Base-by-base conservation (phyloP, 2,113 vertebrate genomes). In the Rhabdornis inornatus region DNA sequence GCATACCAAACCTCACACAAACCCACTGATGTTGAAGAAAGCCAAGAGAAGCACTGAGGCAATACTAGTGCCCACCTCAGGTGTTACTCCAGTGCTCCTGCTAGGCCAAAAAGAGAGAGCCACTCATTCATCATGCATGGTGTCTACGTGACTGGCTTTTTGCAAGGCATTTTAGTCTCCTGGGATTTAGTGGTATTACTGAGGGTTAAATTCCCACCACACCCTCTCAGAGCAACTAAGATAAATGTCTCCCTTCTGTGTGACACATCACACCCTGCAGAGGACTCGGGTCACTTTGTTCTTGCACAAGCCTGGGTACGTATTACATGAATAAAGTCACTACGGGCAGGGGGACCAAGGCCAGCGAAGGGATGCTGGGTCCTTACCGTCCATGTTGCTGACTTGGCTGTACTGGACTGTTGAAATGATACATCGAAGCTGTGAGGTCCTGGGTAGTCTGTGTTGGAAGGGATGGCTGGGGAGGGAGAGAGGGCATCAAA, bases 381-480 rank as follows among this genome's bases (percentile, higher is more conserved):
- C 70, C 99, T 99, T 99, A 99, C 99, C 98, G 99, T 99, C 99
- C 99, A 99, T 3, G 99, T 99, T 70, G 99, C 99, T 5, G 99
- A 99, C 95, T 99, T 99, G 24, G 99, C 99, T 7, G 99, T 99
- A 96, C 99, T 99, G 47, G 99, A 99, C 97, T 99, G 99, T 84
- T 99, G 99, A 98, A 99, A 99, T 71, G 99, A 99, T 96, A 99
- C 99, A 6, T 99, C 99, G 3, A 99, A 99, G 97, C 99, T 99
- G 98, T 99, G 99, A 28, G 99, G 98, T 42, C 99, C 99, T 2
- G 99, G 99, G 42, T 99, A 99, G 92, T 99, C 99, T 82, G 99
- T 99, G 97, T 99, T 99, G 96, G 99, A 99, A 35, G 99, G 99
- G 98, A 99, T 99, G 97, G 99, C 99, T 0, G 99, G 99, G 5